Evolutionary conservation across 2,797 vertebrate species (phyloP).

Genomic region (Smutsia temminckii): DNA sequence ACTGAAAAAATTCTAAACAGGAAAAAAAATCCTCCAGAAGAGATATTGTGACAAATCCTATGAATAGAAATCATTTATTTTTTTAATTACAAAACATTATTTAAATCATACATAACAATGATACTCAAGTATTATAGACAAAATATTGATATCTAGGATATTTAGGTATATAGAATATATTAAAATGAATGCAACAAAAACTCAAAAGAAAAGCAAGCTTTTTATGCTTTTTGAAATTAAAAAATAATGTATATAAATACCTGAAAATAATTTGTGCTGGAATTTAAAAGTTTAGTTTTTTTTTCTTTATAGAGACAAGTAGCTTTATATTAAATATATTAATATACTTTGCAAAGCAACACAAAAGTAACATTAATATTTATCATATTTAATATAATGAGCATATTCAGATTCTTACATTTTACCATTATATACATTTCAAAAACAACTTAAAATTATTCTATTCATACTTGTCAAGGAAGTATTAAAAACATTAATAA

Average conservation of each 20-base stretch:
- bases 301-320: background rate
- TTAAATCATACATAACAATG: background rate
- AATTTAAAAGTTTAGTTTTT: constrained; percentile 19
- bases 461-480: background rate
- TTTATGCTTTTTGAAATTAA: background rate
- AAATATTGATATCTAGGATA: background rate
- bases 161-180: background rate
- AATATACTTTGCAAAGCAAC: background rate
- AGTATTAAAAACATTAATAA: background rate
- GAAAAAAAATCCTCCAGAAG: background rate
- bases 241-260: background rate
- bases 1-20: background rate
- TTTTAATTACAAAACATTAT: constrained; percentile 17
- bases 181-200: constrained; percentile 11
- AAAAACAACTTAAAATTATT: background rate
- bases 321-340: background rate
- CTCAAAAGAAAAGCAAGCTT: background rate
- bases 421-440: background rate
- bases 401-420: background rate
- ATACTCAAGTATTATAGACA: background rate
- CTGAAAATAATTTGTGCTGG: background rate
- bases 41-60: background rate
- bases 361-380: background rate
- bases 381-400: background rate
- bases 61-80: background rate